These are phyloP conservation scores for Thymelicus acteon DNA, from an alignment of 2,888 invertebrate species.

Conservation along the genomic window DNA sequence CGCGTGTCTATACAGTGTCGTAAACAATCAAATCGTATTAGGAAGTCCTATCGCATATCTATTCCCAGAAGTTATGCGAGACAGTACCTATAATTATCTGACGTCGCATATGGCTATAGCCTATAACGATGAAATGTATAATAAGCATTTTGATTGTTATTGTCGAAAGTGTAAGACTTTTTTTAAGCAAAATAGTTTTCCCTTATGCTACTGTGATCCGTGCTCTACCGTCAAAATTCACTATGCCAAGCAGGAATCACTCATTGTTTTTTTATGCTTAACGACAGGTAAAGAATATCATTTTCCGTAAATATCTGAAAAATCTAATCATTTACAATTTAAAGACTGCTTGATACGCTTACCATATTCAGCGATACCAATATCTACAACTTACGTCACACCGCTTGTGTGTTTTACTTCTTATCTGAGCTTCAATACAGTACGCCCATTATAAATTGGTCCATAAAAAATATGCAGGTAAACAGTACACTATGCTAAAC, in stretches of 20 bases:
- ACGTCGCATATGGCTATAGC: conserved; percentile 56
- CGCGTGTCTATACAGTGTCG: conserved; percentile 48
- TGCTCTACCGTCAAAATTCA: neutral
- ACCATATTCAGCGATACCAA: conserved; percentile 4
- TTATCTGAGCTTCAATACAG: conserved; percentile 37
- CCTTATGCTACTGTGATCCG: neutral
- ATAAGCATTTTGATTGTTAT: neutral
- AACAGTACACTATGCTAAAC: conserved; percentile 54
- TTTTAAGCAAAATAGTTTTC: too few species aligned
- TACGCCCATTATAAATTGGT: conserved; percentile 51
- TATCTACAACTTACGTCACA: conserved; percentile 22
- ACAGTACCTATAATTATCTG: conserved; percentile 59
- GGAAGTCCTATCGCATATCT: conserved; percentile 47
- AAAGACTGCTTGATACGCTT: conserved; percentile 1
- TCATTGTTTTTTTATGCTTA: neutral
- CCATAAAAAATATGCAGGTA: conserved; percentile 53
- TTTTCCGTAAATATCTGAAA: neutral
- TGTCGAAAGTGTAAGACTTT: neutral
- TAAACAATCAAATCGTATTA: conserved; percentile 54
- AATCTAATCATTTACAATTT: neutral
- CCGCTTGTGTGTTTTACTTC: conserved; percentile 31
- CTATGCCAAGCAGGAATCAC: neutral
- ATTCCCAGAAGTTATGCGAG: conserved; percentile 52
- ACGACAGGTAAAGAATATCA: neutral
- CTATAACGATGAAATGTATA: conserved; percentile 44